Evolutionary conservation across 2,797 vertebrate species (phyloP), one percentile per base, ranked within the genome.

Genomic region (Triplophysa bombifrons): DNA sequence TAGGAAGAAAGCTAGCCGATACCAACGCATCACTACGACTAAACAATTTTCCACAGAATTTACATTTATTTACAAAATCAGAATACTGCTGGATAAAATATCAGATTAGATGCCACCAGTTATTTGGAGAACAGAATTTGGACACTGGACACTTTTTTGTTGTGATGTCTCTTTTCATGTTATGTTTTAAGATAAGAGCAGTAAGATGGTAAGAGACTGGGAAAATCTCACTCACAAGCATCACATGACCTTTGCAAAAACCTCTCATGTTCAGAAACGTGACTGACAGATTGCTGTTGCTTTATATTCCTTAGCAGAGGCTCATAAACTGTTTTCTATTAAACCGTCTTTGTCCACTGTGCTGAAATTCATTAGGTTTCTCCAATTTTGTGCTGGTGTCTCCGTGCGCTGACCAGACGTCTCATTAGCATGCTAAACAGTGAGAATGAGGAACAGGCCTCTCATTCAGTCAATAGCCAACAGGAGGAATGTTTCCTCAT

Each of bases 401-500:
- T 82, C 58, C 73, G 41, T 68, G 58, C 72, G 2, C 80, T 77
- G 73, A 83, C 82, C 80, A 74, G 80, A 80, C 69, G 64, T 56
- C 71, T 82, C 72, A 80, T 81, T 81, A 82, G 60, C 53, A 78
- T 80, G 74, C 61, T 80, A 80, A 84, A 66, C 70, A 25, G 70
- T 64, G 67, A 68, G 72, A 80, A 48, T 22, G 48, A 55, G 78
- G 63, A 82, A 38, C 66, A 80, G 78, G 67, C 34, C 27, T 27
- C 64, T 81, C 38, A 38, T 63, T 72, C 55, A 80, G 75, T 84
- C 83, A 82, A 68, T 80, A 82, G 80, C 80, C 80, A 79, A 65
- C 76, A 85, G 87, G 83, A 91, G 90, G 91, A 93, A 92, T 92
- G 91, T 85, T 87, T 91, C 85, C 73, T 72, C 67, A 82, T 85